Evolutionary conservation across 2,113 vertebrate genomes (phyloP).

Genomic region (Cyprinodon tularosa): DNA sequence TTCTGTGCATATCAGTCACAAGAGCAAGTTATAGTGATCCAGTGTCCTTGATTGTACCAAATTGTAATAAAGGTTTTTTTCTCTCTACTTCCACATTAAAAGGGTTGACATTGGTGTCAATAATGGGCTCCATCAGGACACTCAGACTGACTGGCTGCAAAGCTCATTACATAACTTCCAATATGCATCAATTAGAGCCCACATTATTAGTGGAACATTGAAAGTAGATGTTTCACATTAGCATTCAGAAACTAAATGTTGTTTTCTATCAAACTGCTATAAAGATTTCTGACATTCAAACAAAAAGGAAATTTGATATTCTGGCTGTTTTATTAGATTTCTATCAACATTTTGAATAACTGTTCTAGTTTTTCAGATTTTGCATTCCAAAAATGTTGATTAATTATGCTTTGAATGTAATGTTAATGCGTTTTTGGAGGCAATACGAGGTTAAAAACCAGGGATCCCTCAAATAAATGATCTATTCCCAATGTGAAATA

Average conservation of each 20-base stretch:
- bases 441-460: not conserved
- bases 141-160: not conserved
- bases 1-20: not conserved
- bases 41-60: not conserved
- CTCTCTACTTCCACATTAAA: slow-evolving; percentile 22
- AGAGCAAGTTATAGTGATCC: not conserved
- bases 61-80: slow-evolving; percentile 15
- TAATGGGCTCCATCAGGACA: slow-evolving; percentile 9
- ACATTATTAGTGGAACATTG: not conserved
- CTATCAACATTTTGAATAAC: not conserved
- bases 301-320: not conserved
- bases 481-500: not conserved
- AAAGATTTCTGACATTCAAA: not conserved
- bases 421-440: not conserved
- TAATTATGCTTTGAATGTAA: not conserved
- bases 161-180: not conserved
- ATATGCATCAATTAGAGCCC: not conserved
- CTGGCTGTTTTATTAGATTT: not conserved
- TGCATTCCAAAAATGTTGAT: not conserved
- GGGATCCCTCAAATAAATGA: not conserved
- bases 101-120: not conserved
- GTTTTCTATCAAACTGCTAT: not conserved
- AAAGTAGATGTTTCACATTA: not conserved
- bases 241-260: not conserved
- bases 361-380: not conserved